Evolutionary conservation across 2,113 vertebrate genomes (phyloP), one percentile per base, ranked within the genome.

Genomic region (Candoia aspera): DNA sequence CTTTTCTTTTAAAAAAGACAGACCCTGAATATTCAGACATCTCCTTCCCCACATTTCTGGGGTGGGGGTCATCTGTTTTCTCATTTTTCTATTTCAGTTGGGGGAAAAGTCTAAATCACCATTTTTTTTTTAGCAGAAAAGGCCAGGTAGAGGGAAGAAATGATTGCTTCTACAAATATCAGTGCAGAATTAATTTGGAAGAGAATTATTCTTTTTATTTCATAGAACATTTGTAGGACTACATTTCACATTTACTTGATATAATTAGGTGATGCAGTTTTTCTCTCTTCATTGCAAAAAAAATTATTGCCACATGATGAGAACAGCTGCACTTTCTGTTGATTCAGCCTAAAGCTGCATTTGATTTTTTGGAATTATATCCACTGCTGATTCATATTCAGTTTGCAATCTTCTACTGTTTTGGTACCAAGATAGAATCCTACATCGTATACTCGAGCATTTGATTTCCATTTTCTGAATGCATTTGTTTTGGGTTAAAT

Each of bases 1-100:
- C n/a, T 46, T 10, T 10, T 17, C 17, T 94, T 91, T 55, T 83
- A 68, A 89, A 12, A 37, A 85, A 89, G 6, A 46, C 15, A 46
- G n/a, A 37, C 6, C 85, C 89, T 62, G 57, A 90, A 84, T 94
- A 88, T 91, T 60, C 64, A 54, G 88, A 93, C 84, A 58, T 93
- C 54, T 24, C 54, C 68, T 92, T 46, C 55, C 64, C 54, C 88
- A 26, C 5, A 23, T 83, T 58, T 8, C 29, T 33, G 33, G 11
- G 11, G 60, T 29, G 60, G 26, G 13, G 33, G 24, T 88, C 37
- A 93, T 83, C 62, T 92, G 13, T 87, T 92, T n/a, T 24, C 24
- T 0, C 79, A 53, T 84, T 95, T 0, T 0, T 55, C 92, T 58
- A 60, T 92, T 93, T 94, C 6, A 19, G 37, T 29, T 58, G 53